Percentiles rank a stretch among this genome's conserved stretches.
phyloP scores from a whole-genome alignment of 2,797 vertebrate species.

The Aplochiton taeniatus region DNA sequence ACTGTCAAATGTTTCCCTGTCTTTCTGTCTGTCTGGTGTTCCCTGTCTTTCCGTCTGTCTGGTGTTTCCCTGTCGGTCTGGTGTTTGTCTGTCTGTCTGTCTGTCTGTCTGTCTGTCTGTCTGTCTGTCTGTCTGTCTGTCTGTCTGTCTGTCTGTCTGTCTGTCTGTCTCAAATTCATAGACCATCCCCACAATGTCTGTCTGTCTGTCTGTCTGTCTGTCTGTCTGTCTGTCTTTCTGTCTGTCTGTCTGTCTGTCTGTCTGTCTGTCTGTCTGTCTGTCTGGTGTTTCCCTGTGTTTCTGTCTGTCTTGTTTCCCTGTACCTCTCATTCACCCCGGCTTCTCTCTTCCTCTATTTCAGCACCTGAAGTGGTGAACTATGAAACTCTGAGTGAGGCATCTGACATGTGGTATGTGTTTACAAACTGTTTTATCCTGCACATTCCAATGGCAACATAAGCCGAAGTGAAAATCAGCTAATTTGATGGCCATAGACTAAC shows the following conservation, averaged over 20 bases:
- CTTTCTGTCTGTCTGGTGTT: no score
- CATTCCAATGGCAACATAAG: background rate
- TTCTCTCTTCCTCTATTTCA: conserved; percentile 16
- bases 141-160: no score
- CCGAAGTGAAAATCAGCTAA: background rate
- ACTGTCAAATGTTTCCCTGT: no score
- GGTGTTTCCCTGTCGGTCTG: background rate
- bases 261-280: no score
- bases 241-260: no score
- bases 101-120: background rate
- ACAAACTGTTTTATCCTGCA: background rate
- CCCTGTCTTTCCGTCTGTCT: no score
- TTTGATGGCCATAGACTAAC: background rate
- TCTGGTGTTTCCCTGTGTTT: no score
- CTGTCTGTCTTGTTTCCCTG: background rate
- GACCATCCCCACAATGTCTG: no score
- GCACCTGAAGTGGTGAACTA: conserved; percentile 66
- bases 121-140: background rate
- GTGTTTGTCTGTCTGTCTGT: background rate
- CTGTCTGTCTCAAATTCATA: no score
- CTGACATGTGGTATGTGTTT: conserved; percentile 59
- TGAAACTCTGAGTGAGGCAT: conserved; percentile 45
- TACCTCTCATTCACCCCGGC: background rate
- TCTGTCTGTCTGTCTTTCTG: no score
- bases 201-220: no score